Conservation (phyloP, 2,113 vertebrate species). For the Myotis yumanensis region DNA sequence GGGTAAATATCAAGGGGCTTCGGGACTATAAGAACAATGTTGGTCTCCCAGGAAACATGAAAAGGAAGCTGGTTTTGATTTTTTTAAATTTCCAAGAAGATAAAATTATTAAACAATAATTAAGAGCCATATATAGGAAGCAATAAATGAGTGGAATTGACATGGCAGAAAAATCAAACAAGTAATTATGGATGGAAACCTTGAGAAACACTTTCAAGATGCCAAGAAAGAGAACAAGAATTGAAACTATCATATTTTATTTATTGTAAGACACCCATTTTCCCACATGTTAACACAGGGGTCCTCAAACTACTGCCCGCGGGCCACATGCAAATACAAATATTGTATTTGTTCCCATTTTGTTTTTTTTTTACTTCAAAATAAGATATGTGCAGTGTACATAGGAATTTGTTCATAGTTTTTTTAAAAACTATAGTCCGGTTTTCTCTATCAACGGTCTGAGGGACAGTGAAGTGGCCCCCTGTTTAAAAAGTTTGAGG, state of each 20-base stretch:
- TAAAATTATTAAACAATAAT: conserved; percentile 32
- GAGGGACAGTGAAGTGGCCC: too few relatives aligned
- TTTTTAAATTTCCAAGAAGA: neutral
- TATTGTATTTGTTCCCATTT: too few relatives aligned
- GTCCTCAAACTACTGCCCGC: too few relatives aligned
- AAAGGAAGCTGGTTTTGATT: neutral
- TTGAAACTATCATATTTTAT: neutral
- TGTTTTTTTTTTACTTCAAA: too few relatives aligned
- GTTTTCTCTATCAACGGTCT: too few relatives aligned
- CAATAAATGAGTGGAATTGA: neutral
- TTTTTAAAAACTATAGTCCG: too few relatives aligned
- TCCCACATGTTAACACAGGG: neutral
- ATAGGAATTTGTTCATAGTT: too few relatives aligned
- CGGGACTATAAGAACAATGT: neutral
- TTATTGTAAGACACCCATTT: neutral
- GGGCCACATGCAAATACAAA: too few relatives aligned
- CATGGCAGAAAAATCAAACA: neutral
- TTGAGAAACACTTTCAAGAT: conserved; percentile 9
- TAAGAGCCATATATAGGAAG: neutral
- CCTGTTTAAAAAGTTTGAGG: too few relatives aligned
- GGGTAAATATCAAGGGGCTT: neutral
- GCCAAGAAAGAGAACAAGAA: neutral
- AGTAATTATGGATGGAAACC: neutral
- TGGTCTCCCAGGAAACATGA: neutral
- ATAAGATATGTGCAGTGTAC: too few relatives aligned